phyloP scores from a whole-genome alignment of 1,140 invertebrate species.

The Cydia splendana region DNA sequence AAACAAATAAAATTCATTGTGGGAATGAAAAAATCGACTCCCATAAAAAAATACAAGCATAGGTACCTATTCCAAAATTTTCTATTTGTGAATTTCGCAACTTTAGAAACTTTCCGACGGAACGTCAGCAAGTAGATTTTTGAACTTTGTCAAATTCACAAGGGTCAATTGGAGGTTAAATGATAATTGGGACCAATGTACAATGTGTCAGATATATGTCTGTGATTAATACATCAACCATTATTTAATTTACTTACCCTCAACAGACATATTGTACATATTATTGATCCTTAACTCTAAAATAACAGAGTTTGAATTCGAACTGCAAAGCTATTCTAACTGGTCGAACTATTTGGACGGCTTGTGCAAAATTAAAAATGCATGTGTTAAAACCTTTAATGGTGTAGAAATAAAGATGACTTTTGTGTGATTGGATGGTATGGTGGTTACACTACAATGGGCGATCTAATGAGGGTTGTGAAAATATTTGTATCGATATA shows the following conservation, averaged over 20 bases:
- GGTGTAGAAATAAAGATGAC: background rate
- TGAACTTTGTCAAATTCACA: no score
- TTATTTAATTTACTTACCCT: background rate
- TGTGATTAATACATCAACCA: background rate
- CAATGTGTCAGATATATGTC: background rate
- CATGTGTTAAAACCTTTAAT: background rate
- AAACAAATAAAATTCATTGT: no score
- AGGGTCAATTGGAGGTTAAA: no score
- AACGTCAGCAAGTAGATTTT: no score
- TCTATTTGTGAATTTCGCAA: no score
- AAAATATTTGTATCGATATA: conserved; percentile 9
- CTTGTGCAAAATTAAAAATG: background rate
- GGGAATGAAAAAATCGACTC: no score
- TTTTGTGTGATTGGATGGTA: background rate
- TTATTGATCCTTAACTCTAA: background rate
- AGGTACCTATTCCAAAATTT: no score
- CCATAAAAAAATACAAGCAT: no score
- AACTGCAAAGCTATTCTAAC: background rate
- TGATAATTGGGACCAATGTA: no score
- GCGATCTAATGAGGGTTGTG: background rate
- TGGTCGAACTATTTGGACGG: background rate
- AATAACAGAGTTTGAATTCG: background rate
- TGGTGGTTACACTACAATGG: background rate
- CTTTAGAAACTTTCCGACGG: no score
- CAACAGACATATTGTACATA: background rate